Evolutionary conservation across 2,113 vertebrate species (phyloP), one percentile per base, ranked within the genome.

Genomic region (Garra rufa): DNA sequence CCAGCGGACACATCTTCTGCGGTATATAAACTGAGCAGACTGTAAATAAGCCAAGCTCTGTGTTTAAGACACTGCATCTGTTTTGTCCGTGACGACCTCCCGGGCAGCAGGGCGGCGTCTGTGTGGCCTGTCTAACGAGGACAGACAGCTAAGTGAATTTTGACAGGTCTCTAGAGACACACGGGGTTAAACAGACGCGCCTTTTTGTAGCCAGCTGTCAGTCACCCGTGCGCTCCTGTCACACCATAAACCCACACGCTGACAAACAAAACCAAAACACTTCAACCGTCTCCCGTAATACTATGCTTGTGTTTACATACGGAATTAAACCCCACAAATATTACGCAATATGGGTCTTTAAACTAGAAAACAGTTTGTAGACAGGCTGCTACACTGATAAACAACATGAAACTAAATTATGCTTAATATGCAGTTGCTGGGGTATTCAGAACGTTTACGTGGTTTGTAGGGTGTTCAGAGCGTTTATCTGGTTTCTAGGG

Each of bases 71-170:
- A 14, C 30, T 41, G 50, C 50, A 21, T 38, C 30, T 7, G 30
- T 52, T 77, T 55, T 38, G 30, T 41, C 28, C 34, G 13, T 10
- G 75, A 41, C 30, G 28, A 34, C 73, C 71, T 63, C 73, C 34
- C 4, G 30, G 48, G 55, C 8, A 76, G 70, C 28, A 75, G 8
- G 26, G 13, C 21, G 21, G n/a, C 57, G 4, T 48, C 57, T 9
- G 41, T 50, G 17, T 19, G 11, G 44, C 19, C 50, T 28, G 21
- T 34, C 14, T 57, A 87, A 59, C 44, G 2, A 70, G 46, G 46
- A 44, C 57, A 85, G 57, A 87, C 52, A 85, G 52, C 61, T 59
- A 71, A 82, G 57, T 84, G 86, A 59, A 84, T 48, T 70, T 48
- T 84, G 71, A 76, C 61, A 70, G 61, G 55, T 81, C 71, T 75